A percentile compares a stretch with the other conserved stretches of the same genome.
These are phyloP conservation scores for Danio albolineatus DNA, from an alignment of 2,797 vertebrate genomes.

Conservation along the genomic window DNA sequence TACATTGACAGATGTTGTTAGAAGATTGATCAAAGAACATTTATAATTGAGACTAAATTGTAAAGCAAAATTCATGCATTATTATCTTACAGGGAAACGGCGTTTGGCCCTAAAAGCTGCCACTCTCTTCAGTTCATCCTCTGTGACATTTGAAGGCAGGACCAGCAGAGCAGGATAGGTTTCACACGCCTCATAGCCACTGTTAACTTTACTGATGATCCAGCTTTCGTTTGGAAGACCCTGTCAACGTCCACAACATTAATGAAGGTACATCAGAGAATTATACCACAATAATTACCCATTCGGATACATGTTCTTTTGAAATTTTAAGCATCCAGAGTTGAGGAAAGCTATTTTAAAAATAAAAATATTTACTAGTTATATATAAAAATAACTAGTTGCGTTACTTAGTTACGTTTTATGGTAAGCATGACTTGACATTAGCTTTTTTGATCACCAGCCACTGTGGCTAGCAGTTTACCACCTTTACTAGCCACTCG, in stretches of 20 bases:
- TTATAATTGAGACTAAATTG: neutral
- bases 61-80: neutral
- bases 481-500: too few species aligned
- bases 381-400: too few species aligned
- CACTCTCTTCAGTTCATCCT: conserved; percentile 90
- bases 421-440: too few species aligned
- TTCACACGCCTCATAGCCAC: conserved; percentile 90
- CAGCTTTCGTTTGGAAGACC: conserved; percentile 97
- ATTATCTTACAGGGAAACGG: conserved; percentile 88
- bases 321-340: neutral
- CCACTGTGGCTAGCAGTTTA: too few species aligned
- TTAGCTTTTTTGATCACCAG: too few species aligned
- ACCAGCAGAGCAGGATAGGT: conserved; percentile 91
- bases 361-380: too few species aligned
- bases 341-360: neutral
- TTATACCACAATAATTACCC: neutral
- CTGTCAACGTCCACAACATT: conserved; percentile 67
- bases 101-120: conserved; percentile 90
- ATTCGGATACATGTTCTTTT: neutral
- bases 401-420: too few species aligned
- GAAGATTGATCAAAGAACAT: neutral
- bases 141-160: conserved; percentile 89
- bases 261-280: neutral
- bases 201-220: conserved; percentile 94
- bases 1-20: neutral